A percentile compares a stretch with the other conserved stretches of the same genome.
Conservation (phyloP, 2,888 invertebrate genomes). For the Coelopa pilipes region DNA sequence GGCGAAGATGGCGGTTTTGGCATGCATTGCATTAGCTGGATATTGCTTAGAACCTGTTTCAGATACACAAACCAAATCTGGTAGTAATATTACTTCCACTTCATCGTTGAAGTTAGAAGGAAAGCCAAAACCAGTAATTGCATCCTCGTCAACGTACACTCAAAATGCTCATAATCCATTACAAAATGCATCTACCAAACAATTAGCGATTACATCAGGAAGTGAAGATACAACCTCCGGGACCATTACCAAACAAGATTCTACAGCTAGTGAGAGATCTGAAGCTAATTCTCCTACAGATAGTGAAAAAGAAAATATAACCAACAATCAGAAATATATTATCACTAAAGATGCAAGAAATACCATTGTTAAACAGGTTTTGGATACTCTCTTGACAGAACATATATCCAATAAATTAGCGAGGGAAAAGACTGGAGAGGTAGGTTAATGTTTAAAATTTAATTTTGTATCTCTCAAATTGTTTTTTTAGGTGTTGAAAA, state of each 20-base stretch:
- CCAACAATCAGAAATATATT: constrained; percentile 44
- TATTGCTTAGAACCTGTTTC: constrained; percentile 67
- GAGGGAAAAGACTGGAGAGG: constrained; percentile 80
- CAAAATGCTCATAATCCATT: constrained; percentile 66
- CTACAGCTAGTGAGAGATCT: constrained; percentile 55
- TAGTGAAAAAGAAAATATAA: constrained; percentile 48
- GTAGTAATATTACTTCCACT: constrained; percentile 48
- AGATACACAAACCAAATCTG: constrained; percentile 42
- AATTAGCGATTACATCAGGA: constrained; percentile 56
- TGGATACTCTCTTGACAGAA: constrained; percentile 83
- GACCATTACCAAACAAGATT: constrained; percentile 53
- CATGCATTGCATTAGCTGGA: constrained; percentile 84
- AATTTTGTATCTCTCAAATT: neutral
- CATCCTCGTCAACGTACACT: constrained; percentile 58
- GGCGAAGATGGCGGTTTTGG: constrained; percentile 86
- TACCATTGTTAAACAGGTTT: constrained; percentile 72
- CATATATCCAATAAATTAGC: constrained; percentile 84
- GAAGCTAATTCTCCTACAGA: constrained; percentile 55
- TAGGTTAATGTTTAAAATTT: constrained; percentile 41
- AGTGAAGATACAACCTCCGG: constrained; percentile 35
- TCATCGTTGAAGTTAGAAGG: constrained; percentile 19
- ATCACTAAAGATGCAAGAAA: constrained; percentile 67
- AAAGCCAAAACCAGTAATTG: constrained; percentile 39
- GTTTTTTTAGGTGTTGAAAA: constrained; percentile 78
- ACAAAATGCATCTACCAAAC: constrained; percentile 57